Evolutionary conservation across 2,888 invertebrate species (phyloP), one percentile per base, ranked within the genome.

Genomic region (Synergus japonicus): DNA sequence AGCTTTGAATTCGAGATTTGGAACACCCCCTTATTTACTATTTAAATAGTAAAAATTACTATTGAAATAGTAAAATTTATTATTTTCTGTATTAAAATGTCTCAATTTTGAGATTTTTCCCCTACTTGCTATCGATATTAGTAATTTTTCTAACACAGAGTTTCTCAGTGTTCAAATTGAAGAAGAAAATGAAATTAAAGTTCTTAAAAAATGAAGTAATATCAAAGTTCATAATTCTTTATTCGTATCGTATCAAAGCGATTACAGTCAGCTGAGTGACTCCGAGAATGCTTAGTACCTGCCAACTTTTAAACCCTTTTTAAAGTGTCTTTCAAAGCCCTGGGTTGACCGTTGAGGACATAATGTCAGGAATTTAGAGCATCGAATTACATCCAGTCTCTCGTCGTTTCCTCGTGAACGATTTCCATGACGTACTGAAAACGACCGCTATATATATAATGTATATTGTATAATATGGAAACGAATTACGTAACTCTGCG

Each of bases 401-500:
- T n/a, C 8, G 15, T 41, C 41, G 12, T 66, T 44, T 66, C 4
- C 43, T 66, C n/a, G 41, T 43, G 43, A 66, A 4, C 44, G 4
- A 67, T 22, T 46, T 46, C 46, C 46, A 67, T 67, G 66, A 44
- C 44, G 7, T 65, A n/a, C 65, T 65, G 44, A 44, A 66, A 66
- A 66, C 41, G 43, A 66, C 43, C 44, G 18, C 18, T 66, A 43
- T 41, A 22, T 22, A 29, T 13, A 63, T 63, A 12, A 29, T 29
- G 5, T 29, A 5, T 22, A 76, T 67, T 79, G 77, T 79, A 65
- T 76, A 67, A 66, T 77, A 77, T 73, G 79, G 78, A 82, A 83
- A 85, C 84, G 84, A 80, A 81, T 90, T 89, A 89, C 89, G 88
- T 88, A 90, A 86, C 79, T 76, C 80, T 83, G 86, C 87, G 87